Base-by-base conservation (phyloP, 2,113 vertebrate genomes). In the Bettongia penicillata region DNA sequence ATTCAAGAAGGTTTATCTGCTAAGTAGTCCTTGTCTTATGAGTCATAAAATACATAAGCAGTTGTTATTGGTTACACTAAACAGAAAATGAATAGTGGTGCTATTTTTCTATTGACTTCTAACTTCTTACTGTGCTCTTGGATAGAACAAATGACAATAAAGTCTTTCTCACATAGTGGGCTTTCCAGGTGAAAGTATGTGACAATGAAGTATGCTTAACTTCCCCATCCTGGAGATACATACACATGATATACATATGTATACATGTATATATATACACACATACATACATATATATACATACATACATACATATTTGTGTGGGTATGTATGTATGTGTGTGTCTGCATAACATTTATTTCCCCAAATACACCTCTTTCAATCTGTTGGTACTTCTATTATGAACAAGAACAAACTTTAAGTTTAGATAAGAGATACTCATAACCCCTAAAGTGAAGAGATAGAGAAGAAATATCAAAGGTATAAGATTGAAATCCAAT, bases 51-150 rank as follows among this genome's bases (percentile, higher is more conserved):
- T 4, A 12, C 51, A 77, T 84, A 23, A 11, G 12, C 37, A 93
- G n/a, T 49, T 93, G 90, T 57, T 91, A n/a, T 47, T 61, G 94
- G 68, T 93, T 89, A 91, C 52, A 93, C 43, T 91, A 96, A n/a
- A 48, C 43, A 26, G 49, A 57, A 92, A 94, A 51, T 89, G 49
- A 37, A 94, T 48, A 91, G 96, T 47, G 28, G 47, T 91, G 51
- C 90, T 92, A 14, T 92, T 96, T 97, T 61, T 3, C n/a, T 49
- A 89, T 8, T 92, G 89, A 95, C 89, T 92, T 96, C 90, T 48
- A n/a, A 93, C 47, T 95, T 94, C 57, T 68, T 43, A 84, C 90
- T 53, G 55, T 92, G 91, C 96, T 93, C 52, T 96, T 95, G 28
- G 91, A 49, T 49, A 93, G 4, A 96, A 51, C 12, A 91, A 55